Percentiles rank a stretch among this genome's conserved stretches.
These are phyloP conservation scores for Laticauda colubrina DNA, from an alignment of 2,113 vertebrate genomes.

Conservation along the genomic window DNA sequence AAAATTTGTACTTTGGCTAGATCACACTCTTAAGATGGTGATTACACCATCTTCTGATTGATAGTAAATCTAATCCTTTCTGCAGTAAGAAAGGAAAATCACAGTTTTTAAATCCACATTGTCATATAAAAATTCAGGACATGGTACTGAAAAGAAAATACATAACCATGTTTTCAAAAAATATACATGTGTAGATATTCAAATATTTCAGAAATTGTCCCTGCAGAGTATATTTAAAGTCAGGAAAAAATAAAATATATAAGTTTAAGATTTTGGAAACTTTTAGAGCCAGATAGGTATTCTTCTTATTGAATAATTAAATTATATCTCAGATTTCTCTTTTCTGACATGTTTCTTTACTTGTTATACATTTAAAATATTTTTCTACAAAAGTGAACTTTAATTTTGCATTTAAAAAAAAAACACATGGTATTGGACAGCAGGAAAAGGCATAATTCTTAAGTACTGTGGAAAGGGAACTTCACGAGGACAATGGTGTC, in stretches of 20 bases:
- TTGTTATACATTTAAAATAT: background rate
- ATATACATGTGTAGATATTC: constrained; percentile 62
- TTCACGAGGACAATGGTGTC: too few relatives aligned
- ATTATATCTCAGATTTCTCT: background rate
- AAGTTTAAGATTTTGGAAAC: constrained; percentile 36
- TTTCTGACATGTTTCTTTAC: background rate
- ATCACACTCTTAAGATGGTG: background rate
- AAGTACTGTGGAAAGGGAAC: background rate
- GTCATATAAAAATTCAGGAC: constrained; percentile 51
- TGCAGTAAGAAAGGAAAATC: constrained; percentile 59
- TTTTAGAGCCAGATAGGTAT: constrained; percentile 1
- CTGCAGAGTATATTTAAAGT: constrained; percentile 12
- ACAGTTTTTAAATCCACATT: constrained; percentile 52
- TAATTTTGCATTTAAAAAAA: background rate
- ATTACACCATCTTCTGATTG: constrained; percentile 36
- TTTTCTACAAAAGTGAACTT: background rate
- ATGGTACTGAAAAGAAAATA: constrained; percentile 62
- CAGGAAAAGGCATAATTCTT: background rate
- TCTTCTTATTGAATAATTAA: background rate
- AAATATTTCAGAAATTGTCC: constrained; percentile 45
- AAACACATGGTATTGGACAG: background rate
- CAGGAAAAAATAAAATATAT: constrained; percentile 20
- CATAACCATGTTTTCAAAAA: constrained; percentile 62
- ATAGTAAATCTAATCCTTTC: constrained; percentile 44
- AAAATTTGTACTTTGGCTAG: background rate